These are phyloP conservation scores for Odontamblyopus rebecca DNA, from an alignment of 2,797 vertebrate genomes.

Conservation along the genomic window DNA sequence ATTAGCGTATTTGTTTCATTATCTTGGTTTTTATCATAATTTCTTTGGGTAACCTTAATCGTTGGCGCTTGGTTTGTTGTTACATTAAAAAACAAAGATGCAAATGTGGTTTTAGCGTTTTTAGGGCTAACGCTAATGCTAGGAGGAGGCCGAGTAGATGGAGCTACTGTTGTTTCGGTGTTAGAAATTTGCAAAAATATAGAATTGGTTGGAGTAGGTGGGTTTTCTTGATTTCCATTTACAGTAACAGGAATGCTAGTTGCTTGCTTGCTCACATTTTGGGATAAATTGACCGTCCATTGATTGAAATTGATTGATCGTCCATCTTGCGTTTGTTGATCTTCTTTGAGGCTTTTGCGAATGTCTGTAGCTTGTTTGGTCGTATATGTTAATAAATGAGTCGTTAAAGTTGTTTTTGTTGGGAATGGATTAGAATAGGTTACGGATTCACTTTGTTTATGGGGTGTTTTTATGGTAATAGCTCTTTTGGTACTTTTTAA, in stretches of 20 bases:
- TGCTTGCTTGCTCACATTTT: background rate
- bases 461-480: conserved; percentile 50
- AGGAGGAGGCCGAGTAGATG: background rate
- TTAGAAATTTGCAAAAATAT: background rate
- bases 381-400: conserved; percentile 7
- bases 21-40: background rate
- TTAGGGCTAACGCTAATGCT: background rate
- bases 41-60: no score
- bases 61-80: background rate
- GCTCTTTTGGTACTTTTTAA: conserved; percentile 13
- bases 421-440: background rate
- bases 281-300: no score
- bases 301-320: no score
- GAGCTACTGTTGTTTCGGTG: background rate
- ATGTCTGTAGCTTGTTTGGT: conserved; percentile 31
- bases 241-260: background rate
- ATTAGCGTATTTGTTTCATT: background rate
- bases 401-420: conserved; percentile 26
- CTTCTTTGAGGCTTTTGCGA: conserved; percentile 63
- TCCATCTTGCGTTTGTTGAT: conserved; percentile 32
- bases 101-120: background rate
- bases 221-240: background rate
- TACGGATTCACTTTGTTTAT: background rate
- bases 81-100: background rate
- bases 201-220: background rate